phyloP scores from a whole-genome alignment of 2,888 invertebrate genomes.

The Drosophila dives region DNA sequence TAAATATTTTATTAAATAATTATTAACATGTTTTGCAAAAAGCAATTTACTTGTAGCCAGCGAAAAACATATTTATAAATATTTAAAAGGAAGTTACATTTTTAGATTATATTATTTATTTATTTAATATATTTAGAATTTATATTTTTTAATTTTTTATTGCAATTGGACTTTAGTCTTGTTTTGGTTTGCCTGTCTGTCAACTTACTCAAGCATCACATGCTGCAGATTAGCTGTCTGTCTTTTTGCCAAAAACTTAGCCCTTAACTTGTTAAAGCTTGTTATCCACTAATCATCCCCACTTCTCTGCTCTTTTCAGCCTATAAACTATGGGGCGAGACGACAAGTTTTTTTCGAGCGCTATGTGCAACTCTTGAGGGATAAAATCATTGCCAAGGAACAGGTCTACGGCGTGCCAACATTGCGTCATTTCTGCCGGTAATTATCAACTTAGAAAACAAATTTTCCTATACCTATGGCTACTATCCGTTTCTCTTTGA shows the following conservation, averaged over 20 bases:
- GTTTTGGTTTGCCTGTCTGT: neutral
- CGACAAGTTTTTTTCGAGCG: constrained; percentile 83
- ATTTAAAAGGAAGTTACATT: neutral
- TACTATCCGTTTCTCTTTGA: constrained; percentile 44
- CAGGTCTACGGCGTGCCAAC: constrained; percentile 86
- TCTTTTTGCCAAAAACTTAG: constrained; percentile 2
- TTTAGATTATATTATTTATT: neutral
- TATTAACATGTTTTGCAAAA: no score
- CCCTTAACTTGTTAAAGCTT: neutral
- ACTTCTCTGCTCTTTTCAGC: constrained; percentile 69
- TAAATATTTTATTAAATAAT: no score
- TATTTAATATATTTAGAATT: neutral
- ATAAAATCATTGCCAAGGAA: constrained; percentile 82
- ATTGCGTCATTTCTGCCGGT: constrained; percentile 90
- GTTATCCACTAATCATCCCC: neutral
- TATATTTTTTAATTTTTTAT: neutral
- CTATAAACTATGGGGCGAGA: constrained; percentile 72
- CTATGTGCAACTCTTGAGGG: constrained; percentile 82
- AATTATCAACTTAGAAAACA: constrained; percentile 62
- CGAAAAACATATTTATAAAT: neutral
- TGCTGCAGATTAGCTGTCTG: constrained; percentile 8
- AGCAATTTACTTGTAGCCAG: no score
- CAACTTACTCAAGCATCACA: neutral
- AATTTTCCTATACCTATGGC: constrained; percentile 22
- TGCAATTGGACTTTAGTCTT: neutral